Evolutionary conservation across 2,113 vertebrate genomes (phyloP).

Genomic region (Pelobates fuscus): DNA sequence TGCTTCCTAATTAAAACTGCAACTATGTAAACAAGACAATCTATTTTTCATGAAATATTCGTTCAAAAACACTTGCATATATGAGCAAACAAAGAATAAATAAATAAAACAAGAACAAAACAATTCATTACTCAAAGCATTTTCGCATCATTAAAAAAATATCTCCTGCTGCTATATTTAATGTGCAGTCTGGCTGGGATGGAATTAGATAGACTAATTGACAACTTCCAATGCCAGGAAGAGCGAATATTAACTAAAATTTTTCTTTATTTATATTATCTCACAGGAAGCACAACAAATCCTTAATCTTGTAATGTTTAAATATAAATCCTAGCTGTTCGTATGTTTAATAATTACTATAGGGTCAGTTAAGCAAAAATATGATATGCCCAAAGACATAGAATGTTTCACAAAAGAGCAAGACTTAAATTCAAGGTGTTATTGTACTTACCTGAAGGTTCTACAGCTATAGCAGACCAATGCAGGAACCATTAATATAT

Average conservation of each 20-base stretch:
- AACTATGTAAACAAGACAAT: constrained; percentile 41
- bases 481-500: no score
- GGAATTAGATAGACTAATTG: constrained; percentile 32
- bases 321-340: no score
- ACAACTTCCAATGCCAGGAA: not conserved
- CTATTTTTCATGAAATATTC: constrained; percentile 51
- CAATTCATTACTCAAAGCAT: constrained; percentile 48
- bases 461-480: no score
- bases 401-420: no score
- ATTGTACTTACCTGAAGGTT: no score
- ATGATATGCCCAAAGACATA: no score
- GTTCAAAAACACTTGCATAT: constrained; percentile 37
- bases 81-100: constrained; percentile 32
- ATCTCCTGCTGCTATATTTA: constrained; percentile 42
- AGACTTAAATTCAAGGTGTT: no score
- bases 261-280: not conserved
- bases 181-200: constrained; percentile 27
- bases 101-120: constrained; percentile 19
- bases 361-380: no score
- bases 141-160: constrained; percentile 46
- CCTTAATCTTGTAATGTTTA: no score
- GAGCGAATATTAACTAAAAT: not conserved
- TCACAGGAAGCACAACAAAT: not conserved
- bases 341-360: no score
- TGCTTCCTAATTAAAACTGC: constrained; percentile 46